phyloP scores from a whole-genome alignment of 2,797 vertebrate genomes.

The Gallinago solitaria region DNA sequence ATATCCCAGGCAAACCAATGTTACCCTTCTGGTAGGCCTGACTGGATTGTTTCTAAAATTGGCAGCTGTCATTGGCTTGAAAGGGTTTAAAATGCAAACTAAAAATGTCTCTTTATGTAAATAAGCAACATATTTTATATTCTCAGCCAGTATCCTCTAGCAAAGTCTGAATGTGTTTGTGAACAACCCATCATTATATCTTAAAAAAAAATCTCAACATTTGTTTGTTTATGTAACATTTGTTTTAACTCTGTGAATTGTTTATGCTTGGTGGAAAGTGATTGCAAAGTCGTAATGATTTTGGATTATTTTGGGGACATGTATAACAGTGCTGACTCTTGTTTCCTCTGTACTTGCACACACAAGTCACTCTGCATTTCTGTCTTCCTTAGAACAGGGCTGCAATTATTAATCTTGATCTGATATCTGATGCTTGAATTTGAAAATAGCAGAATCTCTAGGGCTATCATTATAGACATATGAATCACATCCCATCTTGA shows the following conservation, averaged over 20 bases:
- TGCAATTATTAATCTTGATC: constrained; percentile 30
- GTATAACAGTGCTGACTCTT: not conserved
- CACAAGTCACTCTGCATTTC: not conserved
- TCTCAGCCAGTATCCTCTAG: not conserved
- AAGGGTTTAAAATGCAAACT: constrained; percentile 39
- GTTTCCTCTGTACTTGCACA: not conserved
- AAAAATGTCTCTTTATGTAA: constrained; percentile 42
- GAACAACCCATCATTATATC: constrained; percentile 51
- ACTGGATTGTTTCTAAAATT: constrained; percentile 16
- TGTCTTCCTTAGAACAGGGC: not conserved
- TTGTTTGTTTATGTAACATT: constrained; percentile 58
- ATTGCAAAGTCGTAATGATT: constrained; percentile 6
- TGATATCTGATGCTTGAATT: constrained; percentile 22
- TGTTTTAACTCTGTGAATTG: constrained; percentile 40
- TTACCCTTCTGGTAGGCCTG: not conserved
- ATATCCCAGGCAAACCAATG: not conserved
- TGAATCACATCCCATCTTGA: constrained; percentile 26
- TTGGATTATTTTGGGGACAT: constrained; percentile 12
- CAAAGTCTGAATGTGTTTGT: constrained; percentile 26
- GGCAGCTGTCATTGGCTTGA: constrained; percentile 20
- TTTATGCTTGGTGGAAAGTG: constrained; percentile 18
- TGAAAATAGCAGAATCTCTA: constrained; percentile 24
- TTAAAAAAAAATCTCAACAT: not conserved
- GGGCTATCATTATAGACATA: not conserved
- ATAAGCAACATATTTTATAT: constrained; percentile 26